Evolutionary conservation across 2,888 invertebrate genomes (phyloP).

Genomic region (Eilema depressum): DNA sequence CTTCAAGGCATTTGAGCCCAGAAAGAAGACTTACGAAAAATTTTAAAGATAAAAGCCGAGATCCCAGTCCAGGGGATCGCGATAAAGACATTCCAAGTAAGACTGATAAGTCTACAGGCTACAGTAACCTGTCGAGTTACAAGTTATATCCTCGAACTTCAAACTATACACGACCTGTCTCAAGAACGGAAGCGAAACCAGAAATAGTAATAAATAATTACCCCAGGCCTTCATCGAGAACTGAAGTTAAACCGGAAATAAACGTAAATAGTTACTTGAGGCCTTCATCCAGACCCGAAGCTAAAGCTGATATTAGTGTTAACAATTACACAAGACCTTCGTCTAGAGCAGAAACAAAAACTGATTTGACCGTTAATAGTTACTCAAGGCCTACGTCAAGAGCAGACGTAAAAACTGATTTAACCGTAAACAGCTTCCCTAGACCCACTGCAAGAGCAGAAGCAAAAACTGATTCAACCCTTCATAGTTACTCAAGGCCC

Average conservation of each 20-base stretch:
- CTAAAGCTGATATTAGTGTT: slow-evolving; percentile 65
- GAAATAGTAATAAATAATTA: slow-evolving; percentile 66
- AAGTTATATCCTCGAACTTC: slow-evolving; percentile 85
- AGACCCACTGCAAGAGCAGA: slow-evolving; percentile 69
- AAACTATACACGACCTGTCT: slow-evolving; percentile 70
- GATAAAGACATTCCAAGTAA: slow-evolving; percentile 86
- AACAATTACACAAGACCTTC: slow-evolving; percentile 70
- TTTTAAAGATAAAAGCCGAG: slow-evolving; percentile 82
- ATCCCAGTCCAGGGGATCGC: slow-evolving; percentile 86
- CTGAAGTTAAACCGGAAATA: slow-evolving; percentile 71
- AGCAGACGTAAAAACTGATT: slow-evolving; percentile 70
- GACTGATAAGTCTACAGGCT: slow-evolving; percentile 85
- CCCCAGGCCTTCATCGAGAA: slow-evolving; percentile 66
- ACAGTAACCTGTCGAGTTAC: slow-evolving; percentile 82
- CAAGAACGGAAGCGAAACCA: slow-evolving; percentile 70
- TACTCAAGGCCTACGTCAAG: slow-evolving; percentile 70
- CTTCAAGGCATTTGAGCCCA: slow-evolving; percentile 83
- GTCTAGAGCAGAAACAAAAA: slow-evolving; percentile 69
- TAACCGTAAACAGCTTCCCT: slow-evolving; percentile 66
- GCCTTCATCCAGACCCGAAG: slow-evolving; percentile 67
- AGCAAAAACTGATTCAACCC: slow-evolving; percentile 64
- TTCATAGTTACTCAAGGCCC: slow-evolving; percentile 66
- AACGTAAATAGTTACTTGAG: slow-evolving; percentile 61
- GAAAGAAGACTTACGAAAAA: slow-evolving; percentile 75
- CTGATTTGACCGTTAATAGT: slow-evolving; percentile 55